Conservation (phyloP, 2,888 invertebrate genomes). For the Serrognathus titanus region DNA sequence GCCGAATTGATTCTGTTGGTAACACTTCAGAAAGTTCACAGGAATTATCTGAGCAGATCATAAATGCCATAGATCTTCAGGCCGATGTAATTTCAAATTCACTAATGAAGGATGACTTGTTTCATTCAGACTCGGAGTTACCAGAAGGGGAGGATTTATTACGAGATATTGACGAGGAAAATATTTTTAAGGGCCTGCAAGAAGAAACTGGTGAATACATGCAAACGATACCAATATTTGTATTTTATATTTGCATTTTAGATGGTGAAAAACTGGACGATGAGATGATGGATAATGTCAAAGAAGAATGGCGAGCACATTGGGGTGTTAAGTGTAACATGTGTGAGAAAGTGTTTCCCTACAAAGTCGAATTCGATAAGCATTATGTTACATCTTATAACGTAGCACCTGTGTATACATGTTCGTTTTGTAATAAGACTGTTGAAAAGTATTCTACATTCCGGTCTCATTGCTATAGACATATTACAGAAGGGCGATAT, state of each 20-base stretch:
- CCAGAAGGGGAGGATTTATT: conserved; percentile 35
- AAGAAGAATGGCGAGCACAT: conserved; percentile 46
- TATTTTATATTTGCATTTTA: conserved; percentile 15
- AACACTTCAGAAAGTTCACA: conserved; percentile 39
- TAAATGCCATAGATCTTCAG: conserved; percentile 6
- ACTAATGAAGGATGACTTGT: conserved; percentile 18
- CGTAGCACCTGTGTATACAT: conserved; percentile 54
- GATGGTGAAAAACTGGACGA: conserved; percentile 40
- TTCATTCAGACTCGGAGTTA: conserved; percentile 27
- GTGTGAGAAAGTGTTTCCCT: conserved; percentile 53
- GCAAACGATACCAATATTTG: background rate
- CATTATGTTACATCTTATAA: conserved; percentile 49
- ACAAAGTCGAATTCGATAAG: conserved; percentile 53
- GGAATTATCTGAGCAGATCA: conserved; percentile 28
- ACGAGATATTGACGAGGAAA: conserved; percentile 38
- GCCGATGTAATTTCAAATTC: conserved; percentile 4
- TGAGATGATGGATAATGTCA: conserved; percentile 50
- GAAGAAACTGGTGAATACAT: conserved; percentile 37
- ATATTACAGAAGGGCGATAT: conserved; percentile 55
- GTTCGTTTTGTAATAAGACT: conserved; percentile 56
- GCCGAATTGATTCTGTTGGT: conserved; percentile 30
- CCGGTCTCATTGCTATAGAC: conserved; percentile 56
- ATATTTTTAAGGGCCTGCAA: conserved; percentile 42
- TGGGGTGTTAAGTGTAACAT: conserved; percentile 57
- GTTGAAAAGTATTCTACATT: conserved; percentile 55